These are phyloP conservation scores for Epistrophella euchroma DNA, from an alignment of 2,888 invertebrate species.

Conservation along the genomic window DNA sequence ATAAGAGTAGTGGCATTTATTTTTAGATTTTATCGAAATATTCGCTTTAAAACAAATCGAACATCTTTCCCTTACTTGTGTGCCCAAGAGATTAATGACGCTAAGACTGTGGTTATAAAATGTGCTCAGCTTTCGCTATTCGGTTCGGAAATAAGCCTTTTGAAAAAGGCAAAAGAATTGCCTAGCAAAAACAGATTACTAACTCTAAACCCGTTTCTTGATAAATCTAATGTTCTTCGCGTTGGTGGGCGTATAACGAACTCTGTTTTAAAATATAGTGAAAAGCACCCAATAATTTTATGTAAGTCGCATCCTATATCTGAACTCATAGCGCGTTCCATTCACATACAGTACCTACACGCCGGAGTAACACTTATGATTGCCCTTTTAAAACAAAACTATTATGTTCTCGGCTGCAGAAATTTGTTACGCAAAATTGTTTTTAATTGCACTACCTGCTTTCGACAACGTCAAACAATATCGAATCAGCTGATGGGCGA, in stretches of 20 bases:
- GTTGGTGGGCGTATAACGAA: background rate
- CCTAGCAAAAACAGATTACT: background rate
- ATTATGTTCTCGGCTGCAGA: no score
- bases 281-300: background rate
- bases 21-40: background rate
- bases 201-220: background rate
- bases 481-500: background rate
- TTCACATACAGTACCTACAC: no score
- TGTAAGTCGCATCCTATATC: background rate
- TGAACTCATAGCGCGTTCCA: background rate
- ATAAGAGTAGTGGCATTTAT: background rate
- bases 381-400: no score
- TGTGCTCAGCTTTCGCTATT: background rate
- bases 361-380: no score
- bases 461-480: no score
- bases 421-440: no score
- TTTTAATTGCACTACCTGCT: no score
- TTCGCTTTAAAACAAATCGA: background rate
- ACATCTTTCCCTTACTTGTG: background rate
- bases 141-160: background rate
- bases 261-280: background rate
- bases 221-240: background rate
- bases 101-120: background rate
- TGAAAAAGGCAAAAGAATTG: background rate
- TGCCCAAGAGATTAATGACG: background rate